phyloP scores from a whole-genome alignment of 2,888 invertebrate species.

The Mylabris sibirica region DNA sequence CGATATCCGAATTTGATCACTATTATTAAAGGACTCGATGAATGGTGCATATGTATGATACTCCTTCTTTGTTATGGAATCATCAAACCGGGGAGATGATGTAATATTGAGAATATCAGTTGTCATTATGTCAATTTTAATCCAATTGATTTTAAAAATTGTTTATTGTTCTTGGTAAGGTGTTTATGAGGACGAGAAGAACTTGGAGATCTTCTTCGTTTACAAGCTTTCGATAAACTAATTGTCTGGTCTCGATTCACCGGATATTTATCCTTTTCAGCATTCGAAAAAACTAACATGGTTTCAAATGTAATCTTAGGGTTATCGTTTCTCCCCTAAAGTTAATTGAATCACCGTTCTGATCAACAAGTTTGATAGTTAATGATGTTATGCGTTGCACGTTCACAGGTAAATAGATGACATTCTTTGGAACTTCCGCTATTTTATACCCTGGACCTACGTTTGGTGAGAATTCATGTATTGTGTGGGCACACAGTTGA shows the following conservation, averaged over 20 bases:
- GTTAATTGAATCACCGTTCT: constrained; percentile 47
- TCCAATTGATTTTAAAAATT: constrained; percentile 30
- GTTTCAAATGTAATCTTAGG: constrained; percentile 34
- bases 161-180: constrained; percentile 28
- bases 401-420: constrained; percentile 52
- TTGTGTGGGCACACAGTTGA: constrained; percentile 49
- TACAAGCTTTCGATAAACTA: constrained; percentile 18
- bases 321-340: constrained; percentile 49
- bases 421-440: constrained; percentile 48
- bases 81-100: constrained; percentile 36
- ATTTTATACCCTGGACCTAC: constrained; percentile 53
- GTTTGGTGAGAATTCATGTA: constrained; percentile 52
- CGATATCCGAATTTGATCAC: constrained; percentile 49
- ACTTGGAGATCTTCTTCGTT: constrained; percentile 16
- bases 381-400: constrained; percentile 41
- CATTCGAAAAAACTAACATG: constrained; percentile 29
- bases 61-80: constrained; percentile 40
- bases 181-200: not conserved
- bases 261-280: constrained; percentile 19
- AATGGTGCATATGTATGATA: constrained; percentile 46
- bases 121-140: constrained; percentile 27
- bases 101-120: constrained; percentile 36
- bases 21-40: constrained; percentile 43
- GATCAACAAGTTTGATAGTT: constrained; percentile 46
- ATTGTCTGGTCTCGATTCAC: not conserved